These are phyloP conservation scores for Hydra vulgaris DNA, from an alignment of 30 jellyfish, hydroid and myxozoan genomes.

Conservation along the genomic window DNA sequence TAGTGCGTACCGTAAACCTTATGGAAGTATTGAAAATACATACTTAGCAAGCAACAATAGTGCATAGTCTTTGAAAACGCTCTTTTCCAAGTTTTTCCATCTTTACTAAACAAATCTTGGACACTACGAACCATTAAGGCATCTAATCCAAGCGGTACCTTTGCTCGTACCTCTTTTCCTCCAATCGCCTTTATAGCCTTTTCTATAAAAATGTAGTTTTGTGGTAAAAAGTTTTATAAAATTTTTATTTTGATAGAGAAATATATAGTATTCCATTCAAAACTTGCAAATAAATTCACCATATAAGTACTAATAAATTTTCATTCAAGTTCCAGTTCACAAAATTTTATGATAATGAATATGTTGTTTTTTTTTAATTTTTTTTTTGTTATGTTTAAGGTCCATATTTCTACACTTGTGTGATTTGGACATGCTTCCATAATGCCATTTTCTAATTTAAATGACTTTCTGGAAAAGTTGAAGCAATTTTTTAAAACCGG, in stretches of 20 bases:
- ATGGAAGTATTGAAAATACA: neutral
- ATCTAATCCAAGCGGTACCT: conserved; percentile 11
- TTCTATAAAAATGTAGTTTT: neutral
- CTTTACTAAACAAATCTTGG: conserved; percentile 6
- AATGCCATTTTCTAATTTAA: neutral
- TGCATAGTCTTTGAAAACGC: conserved; percentile 6
- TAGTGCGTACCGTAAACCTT: neutral
- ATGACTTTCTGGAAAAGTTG: neutral
- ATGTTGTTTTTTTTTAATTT: no score
- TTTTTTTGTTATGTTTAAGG: no score
- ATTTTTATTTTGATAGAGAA: no score
- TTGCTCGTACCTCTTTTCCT: conserved; percentile 11
- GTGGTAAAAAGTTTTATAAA: neutral
- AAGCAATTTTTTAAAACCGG: neutral
- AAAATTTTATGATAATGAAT: no score
- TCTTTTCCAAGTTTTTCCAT: neutral
- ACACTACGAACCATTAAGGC: conserved; percentile 6
- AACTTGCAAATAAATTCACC: no score
- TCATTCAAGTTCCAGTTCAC: no score
- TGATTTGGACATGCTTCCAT: no score
- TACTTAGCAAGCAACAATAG: conserved; percentile 1
- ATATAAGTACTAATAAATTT: no score
- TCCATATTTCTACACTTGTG: no score
- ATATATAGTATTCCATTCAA: no score
- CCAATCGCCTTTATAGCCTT: neutral